Conservation (phyloP, 2,797 vertebrate genomes). For the Falco novaeseelandiae region DNA sequence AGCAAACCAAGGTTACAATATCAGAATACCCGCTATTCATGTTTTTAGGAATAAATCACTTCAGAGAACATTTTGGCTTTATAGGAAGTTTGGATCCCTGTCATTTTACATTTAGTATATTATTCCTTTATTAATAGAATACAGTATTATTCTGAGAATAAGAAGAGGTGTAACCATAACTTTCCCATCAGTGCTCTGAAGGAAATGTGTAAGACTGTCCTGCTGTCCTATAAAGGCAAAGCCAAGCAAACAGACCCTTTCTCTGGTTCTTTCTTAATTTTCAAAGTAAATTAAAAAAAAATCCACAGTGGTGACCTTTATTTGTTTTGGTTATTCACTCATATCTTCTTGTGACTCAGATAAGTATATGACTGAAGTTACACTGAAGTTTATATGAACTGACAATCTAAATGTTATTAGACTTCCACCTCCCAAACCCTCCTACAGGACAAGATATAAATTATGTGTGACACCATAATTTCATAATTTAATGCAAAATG, state of each 20-base stretch:
- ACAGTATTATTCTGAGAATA: neutral
- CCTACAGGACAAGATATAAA: neutral
- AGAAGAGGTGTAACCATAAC: neutral
- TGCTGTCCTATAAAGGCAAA: neutral
- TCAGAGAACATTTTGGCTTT: neutral
- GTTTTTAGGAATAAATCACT: neutral
- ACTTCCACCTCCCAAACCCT: fast-evolving
- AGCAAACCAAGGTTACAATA: neutral
- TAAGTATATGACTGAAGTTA: neutral
- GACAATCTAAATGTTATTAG: neutral
- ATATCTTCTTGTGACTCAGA: neutral
- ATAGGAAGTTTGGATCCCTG: neutral
- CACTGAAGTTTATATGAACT: neutral
- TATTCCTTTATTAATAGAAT: neutral
- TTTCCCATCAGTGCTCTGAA: neutral
- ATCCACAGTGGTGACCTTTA: neutral
- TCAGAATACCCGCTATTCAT: neutral
- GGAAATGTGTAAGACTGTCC: neutral
- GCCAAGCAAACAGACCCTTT: neutral
- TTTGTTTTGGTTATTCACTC: neutral
- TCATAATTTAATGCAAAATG: neutral
- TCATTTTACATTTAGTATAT: neutral
- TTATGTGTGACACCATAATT: neutral
- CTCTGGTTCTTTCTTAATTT: neutral
- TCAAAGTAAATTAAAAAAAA: neutral